Evolutionary conservation across 2,888 invertebrate genomes (phyloP).

Genomic region (Muschampia plurimacula): DNA sequence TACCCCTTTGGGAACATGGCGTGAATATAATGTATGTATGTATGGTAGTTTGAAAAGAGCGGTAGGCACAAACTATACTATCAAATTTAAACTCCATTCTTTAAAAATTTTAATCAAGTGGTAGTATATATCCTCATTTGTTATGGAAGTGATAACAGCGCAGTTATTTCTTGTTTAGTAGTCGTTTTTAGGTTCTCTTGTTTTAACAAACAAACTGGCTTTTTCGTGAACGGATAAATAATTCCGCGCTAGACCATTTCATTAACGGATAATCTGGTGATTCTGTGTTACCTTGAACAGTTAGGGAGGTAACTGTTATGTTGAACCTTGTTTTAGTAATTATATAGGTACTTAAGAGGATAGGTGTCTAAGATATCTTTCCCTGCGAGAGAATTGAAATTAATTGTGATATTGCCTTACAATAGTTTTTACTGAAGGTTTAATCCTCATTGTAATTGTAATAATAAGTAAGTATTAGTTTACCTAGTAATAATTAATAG

Average conservation of each 20-base stretch:
- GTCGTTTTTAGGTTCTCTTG: constrained; percentile 9
- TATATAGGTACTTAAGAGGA: neutral
- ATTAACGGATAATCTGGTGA: constrained; percentile 34
- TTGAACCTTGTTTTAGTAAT: constrained; percentile 9
- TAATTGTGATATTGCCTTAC: too few relatives aligned
- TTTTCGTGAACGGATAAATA: constrained; percentile 27
- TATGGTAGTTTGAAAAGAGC: too few relatives aligned
- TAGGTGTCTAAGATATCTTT: too few relatives aligned
- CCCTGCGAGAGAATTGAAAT: too few relatives aligned
- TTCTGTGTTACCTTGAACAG: constrained; percentile 8
- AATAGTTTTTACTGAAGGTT: too few relatives aligned
- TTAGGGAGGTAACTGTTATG: constrained; percentile 6
- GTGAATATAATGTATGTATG: too few relatives aligned
- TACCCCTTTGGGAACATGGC: too few relatives aligned
- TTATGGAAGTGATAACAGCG: constrained; percentile 11
- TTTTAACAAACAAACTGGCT: constrained; percentile 25
- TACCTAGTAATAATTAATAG: too few relatives aligned
- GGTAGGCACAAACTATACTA: too few relatives aligned
- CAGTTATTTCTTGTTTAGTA: constrained; percentile 28
- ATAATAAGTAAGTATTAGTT: too few relatives aligned
- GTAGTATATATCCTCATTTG: constrained; percentile 6
- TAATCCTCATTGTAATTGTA: too few relatives aligned
- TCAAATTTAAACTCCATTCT: neutral
- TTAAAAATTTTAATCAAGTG: neutral
- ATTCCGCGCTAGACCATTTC: constrained; percentile 26